Evolutionary conservation across 2,113 vertebrate species (phyloP), one percentile per base, ranked within the genome.

Genomic region (Myocastor coypus): DNA sequence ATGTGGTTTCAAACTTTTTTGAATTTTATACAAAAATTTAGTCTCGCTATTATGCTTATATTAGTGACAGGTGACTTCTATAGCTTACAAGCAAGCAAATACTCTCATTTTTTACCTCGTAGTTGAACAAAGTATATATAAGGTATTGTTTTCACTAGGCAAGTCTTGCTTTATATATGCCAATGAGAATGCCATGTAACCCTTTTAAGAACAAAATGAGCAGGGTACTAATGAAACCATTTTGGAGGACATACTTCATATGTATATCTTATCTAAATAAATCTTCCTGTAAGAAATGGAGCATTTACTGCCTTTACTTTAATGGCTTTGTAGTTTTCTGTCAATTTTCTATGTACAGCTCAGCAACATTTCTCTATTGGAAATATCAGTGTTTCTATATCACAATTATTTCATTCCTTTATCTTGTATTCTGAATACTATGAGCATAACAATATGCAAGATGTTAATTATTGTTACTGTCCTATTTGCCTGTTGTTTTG

Each of bases 241-340:
- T 77, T 86, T 92, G 64, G 73, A 95, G 71, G 68, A 93, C 75
- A 13, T 87, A 30, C 95, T 98, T 98, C 96, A 94, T 66, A 98
- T 97, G 97, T 94, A 34, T 96, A 77, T 97, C 98, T 98, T 98
- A 98, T 98, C 98, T 98, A 98, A 98, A 97, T 98, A 98, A 97
- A 98, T 97, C 96, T 97, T 98, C 98, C 98, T 98, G 95, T 75
- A 97, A 97, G 97, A 97, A 97, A 98, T 97, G 97, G 96, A 97
- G 96, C 97, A 97, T 94, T 91, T 82, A 87, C 13, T 94, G 96
- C 97, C 96, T 98, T 98, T 98, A 96, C 97, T 97, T 97, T 93
- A 97, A 98, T 95, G 93, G 80, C 87, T 92, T 69, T 97, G 97
- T 98, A 94, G 91, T 97, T 95, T 89, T 88, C 42, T 86, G 85